phyloP scores from a whole-genome alignment of 2,797 vertebrate species.

The Gastrophryne carolinensis region DNA sequence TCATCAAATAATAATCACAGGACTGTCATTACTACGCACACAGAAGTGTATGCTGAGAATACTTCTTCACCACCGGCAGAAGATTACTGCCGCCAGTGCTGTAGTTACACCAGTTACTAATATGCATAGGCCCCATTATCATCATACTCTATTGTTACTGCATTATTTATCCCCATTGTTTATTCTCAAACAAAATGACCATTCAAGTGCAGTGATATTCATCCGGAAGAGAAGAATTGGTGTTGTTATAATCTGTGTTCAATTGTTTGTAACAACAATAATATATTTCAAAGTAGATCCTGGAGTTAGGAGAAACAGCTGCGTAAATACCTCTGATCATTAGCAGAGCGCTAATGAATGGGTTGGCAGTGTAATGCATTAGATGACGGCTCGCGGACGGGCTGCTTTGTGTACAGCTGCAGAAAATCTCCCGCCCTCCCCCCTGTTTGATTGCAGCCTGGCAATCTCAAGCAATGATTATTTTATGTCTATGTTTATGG shows the following conservation, averaged over 20 bases:
- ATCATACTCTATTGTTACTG: constrained; percentile 27
- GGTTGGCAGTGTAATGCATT: constrained; percentile 33
- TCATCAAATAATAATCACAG: not conserved
- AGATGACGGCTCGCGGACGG: constrained; percentile 12
- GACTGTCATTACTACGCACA: not conserved
- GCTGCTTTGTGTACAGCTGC: constrained; percentile 39
- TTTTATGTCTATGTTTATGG: constrained; percentile 45
- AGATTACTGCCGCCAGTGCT: not conserved
- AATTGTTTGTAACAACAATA: constrained; percentile 53
- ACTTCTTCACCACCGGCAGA: not conserved
- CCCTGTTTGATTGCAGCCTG: constrained; percentile 27
- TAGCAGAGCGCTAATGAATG: constrained; percentile 48
- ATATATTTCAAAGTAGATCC: constrained; percentile 40
- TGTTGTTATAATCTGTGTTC: constrained; percentile 50
- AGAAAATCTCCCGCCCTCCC: constrained; percentile 8
- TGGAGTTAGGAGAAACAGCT: constrained; percentile 45
- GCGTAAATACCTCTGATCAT: constrained; percentile 46
- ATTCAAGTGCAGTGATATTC: constrained; percentile 37
- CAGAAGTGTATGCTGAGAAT: not conserved
- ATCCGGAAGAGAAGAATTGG: constrained; percentile 36
- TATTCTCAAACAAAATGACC: constrained; percentile 41
- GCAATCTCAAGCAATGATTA: constrained; percentile 36
- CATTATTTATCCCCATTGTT: constrained; percentile 22
- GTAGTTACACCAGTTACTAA: constrained; percentile 18
- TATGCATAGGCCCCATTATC: not conserved